Evolutionary conservation across 92 coral and sea anemone species (phyloP).

Genomic region (Porites cylindrica): DNA sequence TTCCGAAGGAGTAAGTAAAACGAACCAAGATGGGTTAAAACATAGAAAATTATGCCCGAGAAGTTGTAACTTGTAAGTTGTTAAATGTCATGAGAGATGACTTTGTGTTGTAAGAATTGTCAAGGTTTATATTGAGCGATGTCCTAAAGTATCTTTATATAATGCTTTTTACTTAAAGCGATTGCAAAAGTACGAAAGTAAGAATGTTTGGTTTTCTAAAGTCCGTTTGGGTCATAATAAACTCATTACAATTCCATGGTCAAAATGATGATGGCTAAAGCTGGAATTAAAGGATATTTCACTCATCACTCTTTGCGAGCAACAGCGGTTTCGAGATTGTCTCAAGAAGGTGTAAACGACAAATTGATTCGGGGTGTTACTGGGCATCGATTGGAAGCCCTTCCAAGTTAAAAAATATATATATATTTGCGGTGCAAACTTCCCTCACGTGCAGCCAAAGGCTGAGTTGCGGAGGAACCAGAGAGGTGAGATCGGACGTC

Average conservation of each 20-base stretch:
- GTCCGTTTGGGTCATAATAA: no score
- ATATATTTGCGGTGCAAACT: neutral
- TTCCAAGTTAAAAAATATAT: conserved; percentile 37
- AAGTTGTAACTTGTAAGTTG: no score
- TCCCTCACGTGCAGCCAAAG: no score
- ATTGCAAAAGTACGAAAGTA: no score
- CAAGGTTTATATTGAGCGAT: neutral
- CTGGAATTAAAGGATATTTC: conserved; percentile 35
- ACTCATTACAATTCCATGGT: no score
- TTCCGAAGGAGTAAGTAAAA: neutral
- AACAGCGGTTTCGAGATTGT: conserved; percentile 40
- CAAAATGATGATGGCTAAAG: neutral
- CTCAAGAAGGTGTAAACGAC: conserved; percentile 12
- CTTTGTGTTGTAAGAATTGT: neutral
- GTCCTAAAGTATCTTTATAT: neutral
- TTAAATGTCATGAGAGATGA: no score
- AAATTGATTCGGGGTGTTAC: conserved; percentile 42
- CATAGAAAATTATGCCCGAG: neutral
- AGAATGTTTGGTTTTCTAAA: no score
- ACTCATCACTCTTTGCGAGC: conserved; percentile 48
- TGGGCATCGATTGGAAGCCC: conserved; percentile 45
- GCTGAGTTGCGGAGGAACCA: no score
- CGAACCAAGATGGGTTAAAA: neutral
- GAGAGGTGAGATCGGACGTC: no score
- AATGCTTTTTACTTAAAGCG: no score